Conservation (phyloP, 2,113 vertebrate species). For the Hyaena hyaena region DNA sequence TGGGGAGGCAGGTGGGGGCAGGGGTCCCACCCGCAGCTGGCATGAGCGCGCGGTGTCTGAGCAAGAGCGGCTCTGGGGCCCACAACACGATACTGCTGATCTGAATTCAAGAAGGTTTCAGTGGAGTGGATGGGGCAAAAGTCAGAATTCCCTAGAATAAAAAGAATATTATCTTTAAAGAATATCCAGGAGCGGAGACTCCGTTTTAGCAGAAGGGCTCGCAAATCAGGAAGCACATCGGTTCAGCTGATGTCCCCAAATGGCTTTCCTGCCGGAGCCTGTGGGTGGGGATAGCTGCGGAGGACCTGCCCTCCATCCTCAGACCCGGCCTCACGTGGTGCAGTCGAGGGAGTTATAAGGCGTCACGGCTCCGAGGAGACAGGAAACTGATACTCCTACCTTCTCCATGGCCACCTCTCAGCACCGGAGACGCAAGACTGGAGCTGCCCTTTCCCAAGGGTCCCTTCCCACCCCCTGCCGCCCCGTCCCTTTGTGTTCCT, state of each 20-base stretch:
- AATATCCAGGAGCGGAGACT: background rate
- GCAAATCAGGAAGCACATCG: background rate
- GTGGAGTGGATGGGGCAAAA: background rate
- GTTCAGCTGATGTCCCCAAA: background rate
- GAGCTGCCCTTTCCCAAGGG: background rate
- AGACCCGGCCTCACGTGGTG: background rate
- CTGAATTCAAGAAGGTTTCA: background rate
- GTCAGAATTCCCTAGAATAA: background rate
- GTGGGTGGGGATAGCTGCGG: background rate
- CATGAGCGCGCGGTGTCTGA: background rate
- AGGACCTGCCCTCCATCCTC: background rate
- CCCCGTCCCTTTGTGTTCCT: fast-evolving
- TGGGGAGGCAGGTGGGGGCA: background rate
- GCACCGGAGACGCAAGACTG: background rate
- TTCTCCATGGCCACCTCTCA: background rate
- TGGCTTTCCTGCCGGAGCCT: background rate
- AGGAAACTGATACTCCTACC: background rate
- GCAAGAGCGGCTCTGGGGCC: background rate
- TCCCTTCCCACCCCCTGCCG: background rate
- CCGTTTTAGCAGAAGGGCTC: background rate
- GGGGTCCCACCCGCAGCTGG: background rate
- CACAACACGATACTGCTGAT: background rate
- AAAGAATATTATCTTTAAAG: background rate
- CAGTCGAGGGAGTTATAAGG: background rate
- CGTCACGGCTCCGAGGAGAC: background rate